These are phyloP conservation scores for Austrolebias charrua DNA, from an alignment of 2,797 vertebrate species.

Conservation along the genomic window DNA sequence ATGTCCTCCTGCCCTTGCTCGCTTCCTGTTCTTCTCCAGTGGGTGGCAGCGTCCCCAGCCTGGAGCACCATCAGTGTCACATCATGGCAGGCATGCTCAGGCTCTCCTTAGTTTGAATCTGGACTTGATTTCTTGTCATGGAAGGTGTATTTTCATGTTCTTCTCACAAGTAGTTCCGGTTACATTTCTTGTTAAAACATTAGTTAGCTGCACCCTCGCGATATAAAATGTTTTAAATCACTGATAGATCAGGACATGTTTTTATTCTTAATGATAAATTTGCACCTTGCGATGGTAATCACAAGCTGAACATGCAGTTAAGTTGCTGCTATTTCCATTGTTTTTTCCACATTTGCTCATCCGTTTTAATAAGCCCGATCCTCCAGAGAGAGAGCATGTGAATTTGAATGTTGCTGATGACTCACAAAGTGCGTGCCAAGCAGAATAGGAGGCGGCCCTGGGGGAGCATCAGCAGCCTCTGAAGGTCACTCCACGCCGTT, in stretches of 20 bases:
- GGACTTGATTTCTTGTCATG: conserved; percentile 3
- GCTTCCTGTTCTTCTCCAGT: conserved; percentile 57
- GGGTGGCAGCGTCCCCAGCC: conserved; percentile 62
- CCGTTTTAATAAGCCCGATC: conserved; percentile 56
- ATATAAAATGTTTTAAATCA: conserved; percentile 4
- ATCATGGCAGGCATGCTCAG: conserved; percentile 31
- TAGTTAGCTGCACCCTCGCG: background rate
- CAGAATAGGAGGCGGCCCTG: conserved; percentile 58
- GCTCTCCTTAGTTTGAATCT: too few species aligned
- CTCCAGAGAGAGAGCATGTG: conserved; percentile 51
- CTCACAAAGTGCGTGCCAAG: conserved; percentile 68
- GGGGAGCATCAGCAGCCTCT: conserved; percentile 66
- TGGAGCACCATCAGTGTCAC: conserved; percentile 9
- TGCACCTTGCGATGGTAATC: conserved; percentile 7
- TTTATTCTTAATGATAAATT: conserved; percentile 16
- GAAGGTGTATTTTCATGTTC: background rate
- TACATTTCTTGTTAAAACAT: background rate
- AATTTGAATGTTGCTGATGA: conserved; percentile 71
- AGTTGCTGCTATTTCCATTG: conserved; percentile 29
- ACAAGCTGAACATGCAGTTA: conserved; percentile 5
- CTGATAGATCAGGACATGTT: conserved; percentile 1
- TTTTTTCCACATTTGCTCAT: conserved; percentile 40
- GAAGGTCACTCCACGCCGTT: conserved; percentile 72
- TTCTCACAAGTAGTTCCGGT: conserved; percentile 7
- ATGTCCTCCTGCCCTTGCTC: background rate